Conservation (phyloP, 2,888 invertebrate species). For the Colostygia pectinataria region DNA sequence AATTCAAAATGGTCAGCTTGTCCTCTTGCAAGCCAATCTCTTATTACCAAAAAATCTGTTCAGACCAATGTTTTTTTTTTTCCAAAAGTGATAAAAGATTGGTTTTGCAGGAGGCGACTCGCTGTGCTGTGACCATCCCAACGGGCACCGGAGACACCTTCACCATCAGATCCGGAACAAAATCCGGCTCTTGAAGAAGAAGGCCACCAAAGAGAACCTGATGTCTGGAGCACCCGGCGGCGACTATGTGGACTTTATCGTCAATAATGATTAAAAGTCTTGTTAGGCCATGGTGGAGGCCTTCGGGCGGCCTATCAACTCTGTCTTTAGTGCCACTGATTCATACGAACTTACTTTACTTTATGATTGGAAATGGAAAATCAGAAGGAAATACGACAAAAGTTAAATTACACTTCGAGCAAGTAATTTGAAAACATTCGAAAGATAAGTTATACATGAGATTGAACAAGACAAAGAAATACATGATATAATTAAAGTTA, state of each 20-base stretch:
- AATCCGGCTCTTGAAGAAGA: slow-evolving; percentile 54
- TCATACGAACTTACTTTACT: too few relatives aligned
- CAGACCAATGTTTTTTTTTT: neutral
- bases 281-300: too few relatives aligned
- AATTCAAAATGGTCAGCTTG: slow-evolving; percentile 31
- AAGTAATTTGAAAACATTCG: too few relatives aligned
- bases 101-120: slow-evolving; percentile 76
- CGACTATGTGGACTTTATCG: slow-evolving; percentile 72
- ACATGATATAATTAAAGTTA: too few relatives aligned
- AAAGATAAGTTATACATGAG: too few relatives aligned
- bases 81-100: slow-evolving; percentile 50
- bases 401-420: too few relatives aligned
- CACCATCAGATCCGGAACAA: slow-evolving; percentile 61
- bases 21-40: slow-evolving; percentile 61
- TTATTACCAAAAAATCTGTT: slow-evolving; percentile 4
- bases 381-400: too few relatives aligned
- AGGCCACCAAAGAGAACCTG: slow-evolving; percentile 66
- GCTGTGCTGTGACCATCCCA: slow-evolving; percentile 54
- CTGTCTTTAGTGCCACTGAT: too few relatives aligned
- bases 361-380: too few relatives aligned
- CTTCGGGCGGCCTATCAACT: too few relatives aligned
- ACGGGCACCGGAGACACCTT: slow-evolving; percentile 65
- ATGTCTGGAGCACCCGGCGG: slow-evolving; percentile 52
- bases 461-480: too few relatives aligned
- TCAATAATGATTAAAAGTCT: slow-evolving; percentile 65